Evolutionary conservation across 2,888 invertebrate species (phyloP).

Genomic region (Germaria angustata): DNA sequence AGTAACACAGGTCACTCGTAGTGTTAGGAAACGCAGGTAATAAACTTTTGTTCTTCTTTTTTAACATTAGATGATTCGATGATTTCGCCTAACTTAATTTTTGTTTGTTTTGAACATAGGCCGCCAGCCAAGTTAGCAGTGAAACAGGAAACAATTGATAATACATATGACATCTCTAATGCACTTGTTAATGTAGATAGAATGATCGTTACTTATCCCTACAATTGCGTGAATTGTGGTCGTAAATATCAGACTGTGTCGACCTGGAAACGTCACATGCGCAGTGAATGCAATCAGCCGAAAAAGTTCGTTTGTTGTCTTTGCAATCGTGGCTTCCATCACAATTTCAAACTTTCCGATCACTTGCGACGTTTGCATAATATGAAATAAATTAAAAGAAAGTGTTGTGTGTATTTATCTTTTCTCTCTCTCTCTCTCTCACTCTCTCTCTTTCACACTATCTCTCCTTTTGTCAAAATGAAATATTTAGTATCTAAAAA

Average conservation of each 20-base stretch:
- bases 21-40: constrained; percentile 66
- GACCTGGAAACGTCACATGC: constrained; percentile 82
- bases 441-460: neutral
- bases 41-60: neutral
- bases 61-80: neutral
- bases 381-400: constrained; percentile 49
- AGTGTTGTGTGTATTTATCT: neutral
- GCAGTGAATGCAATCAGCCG: constrained; percentile 78
- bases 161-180: constrained; percentile 38
- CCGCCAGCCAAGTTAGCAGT: constrained; percentile 51
- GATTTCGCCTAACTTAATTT: neutral
- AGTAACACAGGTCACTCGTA: constrained; percentile 55
- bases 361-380: constrained; percentile 74
- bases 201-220: constrained; percentile 66
- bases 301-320: constrained; percentile 76
- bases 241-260: constrained; percentile 75
- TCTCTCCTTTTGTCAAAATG: neutral
- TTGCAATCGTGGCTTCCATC: constrained; percentile 78
- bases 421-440: neutral
- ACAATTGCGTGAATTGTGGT: constrained; percentile 74
- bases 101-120: constrained; percentile 26
- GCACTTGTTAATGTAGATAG: constrained; percentile 57
- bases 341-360: constrained; percentile 77
- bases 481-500: neutral
- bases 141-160: constrained; percentile 29